These are phyloP conservation scores for Pogona vitticeps DNA, from an alignment of 2,113 vertebrate species.

Conservation along the genomic window DNA sequence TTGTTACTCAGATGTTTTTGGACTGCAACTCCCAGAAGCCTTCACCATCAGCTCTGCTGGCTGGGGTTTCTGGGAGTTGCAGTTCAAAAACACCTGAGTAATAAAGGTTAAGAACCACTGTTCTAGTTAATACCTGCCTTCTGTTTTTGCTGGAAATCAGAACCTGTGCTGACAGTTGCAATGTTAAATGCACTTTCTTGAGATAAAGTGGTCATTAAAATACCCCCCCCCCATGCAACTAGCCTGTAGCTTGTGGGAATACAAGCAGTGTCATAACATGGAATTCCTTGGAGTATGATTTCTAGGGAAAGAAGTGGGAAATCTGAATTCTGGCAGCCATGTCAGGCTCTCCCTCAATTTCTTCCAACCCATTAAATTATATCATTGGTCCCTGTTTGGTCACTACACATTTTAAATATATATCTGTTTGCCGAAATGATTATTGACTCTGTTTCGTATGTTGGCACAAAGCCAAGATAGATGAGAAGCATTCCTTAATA, in stretches of 20 bases:
- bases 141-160: constrained; percentile 6
- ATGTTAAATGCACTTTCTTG: background rate
- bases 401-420: background rate
- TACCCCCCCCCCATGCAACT: background rate
- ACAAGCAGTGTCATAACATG: constrained; percentile 18
- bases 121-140: background rate
- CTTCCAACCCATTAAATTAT: background rate
- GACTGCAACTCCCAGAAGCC: no score
- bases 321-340: constrained; percentile 4
- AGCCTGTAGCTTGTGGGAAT: background rate
- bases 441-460: background rate
- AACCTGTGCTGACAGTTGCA: background rate
- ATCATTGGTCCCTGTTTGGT: background rate
- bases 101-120: no score
- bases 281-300: background rate
- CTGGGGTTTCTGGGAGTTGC: no score
- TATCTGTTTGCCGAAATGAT: background rate
- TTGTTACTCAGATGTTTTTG: no score
- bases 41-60: no score
- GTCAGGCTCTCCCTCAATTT: constrained; percentile 7
- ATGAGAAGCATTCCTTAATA: no score
- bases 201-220: background rate
- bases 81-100: no score
- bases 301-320: constrained; percentile 19
- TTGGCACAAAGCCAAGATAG: background rate